These are phyloP conservation scores for Parambassis ranga DNA, from an alignment of 2,797 vertebrate species.

Conservation along the genomic window DNA sequence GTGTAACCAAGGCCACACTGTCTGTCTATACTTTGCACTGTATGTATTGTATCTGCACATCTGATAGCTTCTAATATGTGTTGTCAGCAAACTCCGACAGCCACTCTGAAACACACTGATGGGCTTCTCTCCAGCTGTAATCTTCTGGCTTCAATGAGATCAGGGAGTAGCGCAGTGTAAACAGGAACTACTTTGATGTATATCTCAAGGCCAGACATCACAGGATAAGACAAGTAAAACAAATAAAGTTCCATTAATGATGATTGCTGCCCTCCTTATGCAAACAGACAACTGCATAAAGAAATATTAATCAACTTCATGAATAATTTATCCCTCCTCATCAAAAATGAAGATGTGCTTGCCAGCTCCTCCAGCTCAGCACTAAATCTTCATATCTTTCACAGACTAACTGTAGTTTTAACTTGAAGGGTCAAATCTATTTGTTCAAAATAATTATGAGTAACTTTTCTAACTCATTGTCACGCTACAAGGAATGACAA, in stretches of 20 bases:
- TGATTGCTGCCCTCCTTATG: constrained; percentile 38
- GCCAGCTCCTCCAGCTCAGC: constrained; percentile 19
- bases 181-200: constrained; percentile 46
- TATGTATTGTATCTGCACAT: constrained; percentile 30
- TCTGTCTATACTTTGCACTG: constrained; percentile 10
- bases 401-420: neutral
- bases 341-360: constrained; percentile 40
- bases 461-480: no score
- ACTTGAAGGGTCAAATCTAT: neutral
- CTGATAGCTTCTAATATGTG: constrained; percentile 25
- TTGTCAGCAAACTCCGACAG: constrained; percentile 36
- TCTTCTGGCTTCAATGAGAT: constrained; percentile 10
- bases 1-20: neutral
- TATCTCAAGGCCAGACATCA: constrained; percentile 32
- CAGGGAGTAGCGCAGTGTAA: neutral
- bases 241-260: constrained; percentile 47
- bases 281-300: constrained; percentile 39
- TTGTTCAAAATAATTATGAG: neutral
- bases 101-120: neutral
- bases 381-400: constrained; percentile 17
- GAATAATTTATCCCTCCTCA: constrained; percentile 63
- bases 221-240: constrained; percentile 35
- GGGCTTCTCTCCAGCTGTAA: constrained; percentile 8
- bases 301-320: constrained; percentile 51
- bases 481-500: no score